phyloP scores from a whole-genome alignment of 2,888 invertebrate genomes.

The Orthosia cruda region DNA sequence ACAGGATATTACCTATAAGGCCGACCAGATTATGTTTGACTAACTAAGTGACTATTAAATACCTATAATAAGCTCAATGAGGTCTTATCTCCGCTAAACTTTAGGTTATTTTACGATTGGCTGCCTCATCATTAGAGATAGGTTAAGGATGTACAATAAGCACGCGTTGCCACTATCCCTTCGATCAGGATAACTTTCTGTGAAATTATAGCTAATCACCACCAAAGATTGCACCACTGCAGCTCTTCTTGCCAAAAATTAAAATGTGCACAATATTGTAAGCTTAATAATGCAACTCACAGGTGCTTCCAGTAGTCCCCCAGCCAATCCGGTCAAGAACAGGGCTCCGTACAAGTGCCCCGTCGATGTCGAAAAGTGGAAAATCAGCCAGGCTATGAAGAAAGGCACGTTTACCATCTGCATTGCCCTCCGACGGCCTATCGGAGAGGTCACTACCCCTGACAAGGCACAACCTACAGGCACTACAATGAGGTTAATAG shows the following conservation, averaged over 20 bases:
- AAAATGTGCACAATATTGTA: background rate
- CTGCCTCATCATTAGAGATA: no score
- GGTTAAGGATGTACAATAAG: no score
- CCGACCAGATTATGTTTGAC: no score
- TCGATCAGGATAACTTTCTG: no score
- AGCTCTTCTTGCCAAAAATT: background rate
- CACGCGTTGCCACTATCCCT: no score
- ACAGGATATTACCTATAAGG: no score
- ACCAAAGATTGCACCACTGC: background rate
- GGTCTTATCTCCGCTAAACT: no score
- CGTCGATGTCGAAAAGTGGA: conserved; percentile 93
- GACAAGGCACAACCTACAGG: conserved; percentile 95
- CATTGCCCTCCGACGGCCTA: conserved; percentile 95
- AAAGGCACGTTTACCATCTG: conserved; percentile 95
- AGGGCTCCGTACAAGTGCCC: conserved; percentile 94
- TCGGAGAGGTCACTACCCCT: conserved; percentile 93
- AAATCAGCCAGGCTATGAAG: conserved; percentile 94
- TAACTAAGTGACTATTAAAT: no score
- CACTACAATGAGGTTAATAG: conserved; percentile 95
- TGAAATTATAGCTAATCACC: background rate
- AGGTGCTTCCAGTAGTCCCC: conserved; percentile 96
- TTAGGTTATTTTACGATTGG: no score
- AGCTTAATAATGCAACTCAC: conserved; percentile 86
- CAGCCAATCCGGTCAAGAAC: conserved; percentile 94
- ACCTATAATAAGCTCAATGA: no score